A percentile compares a stretch with the other conserved stretches of the same genome.
phyloP scores from a whole-genome alignment of 2,113 vertebrate genomes.

The Callipepla squamata region DNA sequence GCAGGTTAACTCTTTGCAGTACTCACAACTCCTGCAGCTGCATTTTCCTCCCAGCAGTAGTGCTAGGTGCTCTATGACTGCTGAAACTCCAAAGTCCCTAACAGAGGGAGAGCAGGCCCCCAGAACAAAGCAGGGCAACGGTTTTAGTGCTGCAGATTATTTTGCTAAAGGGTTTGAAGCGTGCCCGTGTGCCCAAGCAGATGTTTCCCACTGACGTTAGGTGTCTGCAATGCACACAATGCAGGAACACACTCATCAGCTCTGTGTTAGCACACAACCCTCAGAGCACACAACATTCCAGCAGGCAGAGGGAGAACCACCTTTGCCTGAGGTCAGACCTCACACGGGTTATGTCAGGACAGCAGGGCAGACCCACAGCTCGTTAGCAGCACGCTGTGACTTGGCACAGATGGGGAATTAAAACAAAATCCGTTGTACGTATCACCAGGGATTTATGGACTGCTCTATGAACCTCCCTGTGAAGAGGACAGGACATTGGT shows the following conservation, averaged over 20 bases:
- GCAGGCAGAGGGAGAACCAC: not conserved
- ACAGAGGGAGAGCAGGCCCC: not conserved
- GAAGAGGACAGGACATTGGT: constrained; percentile 26
- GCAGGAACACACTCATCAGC: not conserved
- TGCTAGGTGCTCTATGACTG: not conserved
- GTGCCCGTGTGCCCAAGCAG: not conserved
- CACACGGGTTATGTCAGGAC: not conserved
- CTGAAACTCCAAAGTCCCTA: not conserved
- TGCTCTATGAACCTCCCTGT: not conserved
- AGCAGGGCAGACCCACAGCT: not conserved
- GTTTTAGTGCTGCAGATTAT: not conserved
- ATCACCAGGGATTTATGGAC: constrained; percentile 13
- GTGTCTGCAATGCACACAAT: not conserved
- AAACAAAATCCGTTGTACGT: not conserved
- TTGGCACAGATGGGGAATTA: constrained; percentile 1
- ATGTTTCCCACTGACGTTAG: not conserved
- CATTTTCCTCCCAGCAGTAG: not conserved
- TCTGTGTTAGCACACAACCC: not conserved
- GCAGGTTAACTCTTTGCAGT: constrained; percentile 55
- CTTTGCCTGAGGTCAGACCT: not conserved
- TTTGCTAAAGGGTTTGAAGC: not conserved
- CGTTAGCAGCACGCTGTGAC: not conserved
- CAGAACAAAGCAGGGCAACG: not conserved
- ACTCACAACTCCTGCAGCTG: not conserved
- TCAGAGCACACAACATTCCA: not conserved